Conservation (phyloP, 2,888 invertebrate genomes). For the Drosophila birchii region DNA sequence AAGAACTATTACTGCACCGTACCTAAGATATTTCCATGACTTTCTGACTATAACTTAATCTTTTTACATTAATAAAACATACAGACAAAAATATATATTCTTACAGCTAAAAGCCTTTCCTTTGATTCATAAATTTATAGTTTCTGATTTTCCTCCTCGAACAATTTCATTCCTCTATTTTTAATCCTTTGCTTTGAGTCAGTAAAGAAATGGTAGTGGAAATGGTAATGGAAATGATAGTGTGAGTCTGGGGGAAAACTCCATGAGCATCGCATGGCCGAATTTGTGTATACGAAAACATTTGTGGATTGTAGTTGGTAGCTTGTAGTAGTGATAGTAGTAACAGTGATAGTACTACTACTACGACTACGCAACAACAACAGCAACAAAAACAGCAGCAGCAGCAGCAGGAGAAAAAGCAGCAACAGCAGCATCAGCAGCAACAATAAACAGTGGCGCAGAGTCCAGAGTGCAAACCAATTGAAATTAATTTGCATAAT, state of each 20-base stretch:
- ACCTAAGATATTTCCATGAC: too few species aligned
- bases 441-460: constrained; percentile 45
- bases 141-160: neutral
- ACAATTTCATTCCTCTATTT: neutral
- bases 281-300: constrained; percentile 71
- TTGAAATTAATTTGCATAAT: constrained; percentile 81
- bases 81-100: neutral
- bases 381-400: constrained; percentile 12
- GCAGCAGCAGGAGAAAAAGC: constrained; percentile 13
- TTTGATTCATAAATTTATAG: too few species aligned
- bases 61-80: too few species aligned
- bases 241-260: constrained; percentile 16
- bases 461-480: constrained; percentile 78
- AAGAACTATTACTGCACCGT: neutral
- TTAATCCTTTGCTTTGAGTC: neutral
- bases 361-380: constrained; percentile 38
- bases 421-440: constrained; percentile 36
- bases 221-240: constrained; percentile 21
- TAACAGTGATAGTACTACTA: constrained; percentile 27
- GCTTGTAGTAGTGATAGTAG: constrained; percentile 46
- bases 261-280: constrained; percentile 17
- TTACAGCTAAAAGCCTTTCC: neutral
- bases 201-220: constrained; percentile 7
- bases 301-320: constrained; percentile 11
- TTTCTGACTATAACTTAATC: too few species aligned